Evolutionary conservation across 2,888 invertebrate genomes (phyloP).

Genomic region (Acronicta aceris): DNA sequence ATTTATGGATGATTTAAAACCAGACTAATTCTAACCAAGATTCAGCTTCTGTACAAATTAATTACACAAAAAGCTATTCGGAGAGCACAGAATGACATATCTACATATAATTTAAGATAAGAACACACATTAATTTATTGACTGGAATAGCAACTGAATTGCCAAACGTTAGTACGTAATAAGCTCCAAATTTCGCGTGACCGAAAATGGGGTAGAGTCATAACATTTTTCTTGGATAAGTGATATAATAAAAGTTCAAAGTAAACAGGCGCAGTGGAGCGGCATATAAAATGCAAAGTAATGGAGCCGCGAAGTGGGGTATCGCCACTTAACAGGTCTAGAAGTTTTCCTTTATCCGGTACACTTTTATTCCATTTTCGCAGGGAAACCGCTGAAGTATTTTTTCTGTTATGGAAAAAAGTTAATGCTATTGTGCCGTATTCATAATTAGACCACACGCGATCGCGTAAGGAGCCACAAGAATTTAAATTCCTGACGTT

Average conservation of each 20-base stretch:
- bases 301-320: constrained; percentile 71
- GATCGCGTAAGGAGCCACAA: constrained; percentile 79
- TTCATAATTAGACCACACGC: constrained; percentile 88
- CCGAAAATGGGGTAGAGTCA: constrained; percentile 53
- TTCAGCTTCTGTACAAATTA: constrained; percentile 43
- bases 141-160: constrained; percentile 38
- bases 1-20: constrained; percentile 40
- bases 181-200: constrained; percentile 54
- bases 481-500: constrained; percentile 85
- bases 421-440: constrained; percentile 71
- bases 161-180: constrained; percentile 42
- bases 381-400: constrained; percentile 70
- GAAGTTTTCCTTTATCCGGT: constrained; percentile 75
- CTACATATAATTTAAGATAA: constrained; percentile 18
- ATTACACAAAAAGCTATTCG: constrained; percentile 32
- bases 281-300: constrained; percentile 72
- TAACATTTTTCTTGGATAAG: constrained; percentile 59
- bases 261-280: constrained; percentile 64
- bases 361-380: constrained; percentile 73
- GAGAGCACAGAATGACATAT: constrained; percentile 5
- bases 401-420: constrained; percentile 62
- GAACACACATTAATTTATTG: constrained; percentile 41
- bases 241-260: constrained; percentile 62
- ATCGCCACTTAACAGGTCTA: constrained; percentile 72
- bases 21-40: constrained; percentile 27